Percentiles rank a stretch among this genome's conserved stretches.
These are phyloP conservation scores for Lacerta viridis DNA, from an alignment of 2,797 vertebrate genomes.

Conservation along the genomic window DNA sequence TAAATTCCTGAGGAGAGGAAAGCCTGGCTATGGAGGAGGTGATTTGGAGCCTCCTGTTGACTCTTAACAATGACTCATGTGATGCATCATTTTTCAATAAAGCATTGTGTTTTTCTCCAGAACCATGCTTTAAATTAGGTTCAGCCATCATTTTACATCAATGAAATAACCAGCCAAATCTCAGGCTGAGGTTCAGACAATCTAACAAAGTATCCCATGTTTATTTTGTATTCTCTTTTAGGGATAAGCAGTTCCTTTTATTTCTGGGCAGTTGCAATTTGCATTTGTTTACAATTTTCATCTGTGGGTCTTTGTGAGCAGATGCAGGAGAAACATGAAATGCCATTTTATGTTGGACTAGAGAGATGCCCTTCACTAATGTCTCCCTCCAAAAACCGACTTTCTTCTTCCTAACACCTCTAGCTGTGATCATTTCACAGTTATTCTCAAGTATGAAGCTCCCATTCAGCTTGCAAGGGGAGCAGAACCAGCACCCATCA, in stretches of 20 bases:
- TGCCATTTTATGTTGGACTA: neutral
- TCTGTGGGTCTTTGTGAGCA: neutral
- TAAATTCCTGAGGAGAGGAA: conserved; percentile 10
- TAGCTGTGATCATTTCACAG: neutral
- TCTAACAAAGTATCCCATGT: neutral
- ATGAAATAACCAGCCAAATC: conserved; percentile 2
- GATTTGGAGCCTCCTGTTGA: neutral
- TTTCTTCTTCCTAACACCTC: neutral
- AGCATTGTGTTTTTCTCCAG: neutral
- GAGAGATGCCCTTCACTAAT: neutral
- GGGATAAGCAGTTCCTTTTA: neutral
- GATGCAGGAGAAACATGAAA: neutral
- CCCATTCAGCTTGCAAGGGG: too few relatives aligned
- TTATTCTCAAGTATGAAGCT: neutral
- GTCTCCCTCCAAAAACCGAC: neutral
- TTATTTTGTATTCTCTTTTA: neutral
- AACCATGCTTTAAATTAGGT: neutral
- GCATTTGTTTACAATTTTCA: conserved; percentile 4
- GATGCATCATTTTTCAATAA: neutral
- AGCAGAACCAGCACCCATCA: too few relatives aligned
- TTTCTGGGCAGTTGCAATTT: neutral
- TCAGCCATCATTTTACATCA: neutral
- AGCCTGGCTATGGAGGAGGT: neutral
- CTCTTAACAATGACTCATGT: neutral
- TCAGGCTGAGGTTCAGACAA: neutral